These are phyloP conservation scores for Epizoanthus scotinus DNA, from an alignment of 92 coral and sea anemone species.

Conservation along the genomic window DNA sequence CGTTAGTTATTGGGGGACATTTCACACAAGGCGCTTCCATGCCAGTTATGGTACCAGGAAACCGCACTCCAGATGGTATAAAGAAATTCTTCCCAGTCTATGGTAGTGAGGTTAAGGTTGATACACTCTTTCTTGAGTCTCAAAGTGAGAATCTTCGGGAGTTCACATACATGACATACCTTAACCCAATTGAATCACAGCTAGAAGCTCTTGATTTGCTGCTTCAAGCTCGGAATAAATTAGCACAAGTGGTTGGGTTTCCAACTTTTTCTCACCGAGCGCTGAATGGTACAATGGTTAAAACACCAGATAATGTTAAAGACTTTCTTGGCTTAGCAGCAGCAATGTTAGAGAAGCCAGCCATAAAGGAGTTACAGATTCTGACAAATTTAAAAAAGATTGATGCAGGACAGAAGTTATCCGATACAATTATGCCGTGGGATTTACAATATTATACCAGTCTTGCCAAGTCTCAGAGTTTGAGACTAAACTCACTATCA, in stretches of 20 bases:
- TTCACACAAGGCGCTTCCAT: constrained; percentile 75
- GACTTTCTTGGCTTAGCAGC: constrained; percentile 74
- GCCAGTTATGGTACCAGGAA: constrained; percentile 69
- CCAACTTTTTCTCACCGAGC: constrained; percentile 86
- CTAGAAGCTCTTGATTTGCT: constrained; percentile 68
- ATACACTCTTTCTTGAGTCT: constrained; percentile 86
- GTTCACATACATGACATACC: constrained; percentile 71
- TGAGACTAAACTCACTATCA: constrained; percentile 62
- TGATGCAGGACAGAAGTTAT: constrained; percentile 25
- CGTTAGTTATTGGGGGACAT: constrained; percentile 79
- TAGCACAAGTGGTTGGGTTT: constrained; percentile 82
- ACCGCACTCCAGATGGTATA: constrained; percentile 58
- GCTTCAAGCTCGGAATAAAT: constrained; percentile 69
- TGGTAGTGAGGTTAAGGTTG: constrained; percentile 73
- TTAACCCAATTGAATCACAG: constrained; percentile 76
- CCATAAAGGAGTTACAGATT: constrained; percentile 65
- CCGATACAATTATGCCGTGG: constrained; percentile 82
- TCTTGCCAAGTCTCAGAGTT: constrained; percentile 76
- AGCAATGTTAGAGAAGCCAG: constrained; percentile 78
- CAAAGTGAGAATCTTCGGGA: constrained; percentile 78
- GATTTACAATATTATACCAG: constrained; percentile 87
- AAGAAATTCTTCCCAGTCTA: constrained; percentile 61
- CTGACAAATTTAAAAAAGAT: constrained; percentile 66
- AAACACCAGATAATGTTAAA: constrained; percentile 82
- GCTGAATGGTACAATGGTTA: constrained; percentile 91